A percentile compares a stretch with the other conserved stretches of the same genome.
These are phyloP conservation scores for Benthosema pterotum DNA, from an alignment of 2,797 vertebrate genomes.

Conservation along the genomic window DNA sequence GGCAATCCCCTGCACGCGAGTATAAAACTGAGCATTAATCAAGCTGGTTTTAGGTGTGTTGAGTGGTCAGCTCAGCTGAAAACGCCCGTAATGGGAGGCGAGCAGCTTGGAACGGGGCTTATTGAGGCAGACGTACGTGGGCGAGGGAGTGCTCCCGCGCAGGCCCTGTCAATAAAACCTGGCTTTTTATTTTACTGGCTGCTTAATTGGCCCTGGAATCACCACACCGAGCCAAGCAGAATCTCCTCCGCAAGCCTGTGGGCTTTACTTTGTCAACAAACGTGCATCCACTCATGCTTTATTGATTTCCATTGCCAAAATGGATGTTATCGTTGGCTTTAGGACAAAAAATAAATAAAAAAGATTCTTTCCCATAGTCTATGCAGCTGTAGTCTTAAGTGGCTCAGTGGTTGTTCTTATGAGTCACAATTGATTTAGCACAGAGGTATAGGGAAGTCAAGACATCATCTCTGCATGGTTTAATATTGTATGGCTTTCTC, in stretches of 20 bases:
- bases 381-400: neutral
- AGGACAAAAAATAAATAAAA: neutral
- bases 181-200: conserved; percentile 46
- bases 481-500: neutral
- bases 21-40: no score
- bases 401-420: no score
- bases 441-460: no score
- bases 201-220: conserved; percentile 52
- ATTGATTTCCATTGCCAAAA: conserved; percentile 11
- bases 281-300: neutral
- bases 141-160: conserved; percentile 1
- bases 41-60: no score
- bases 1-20: no score
- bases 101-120: conserved; percentile 4
- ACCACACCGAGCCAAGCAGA: conserved; percentile 12
- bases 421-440: no score
- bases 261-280: conserved; percentile 30
- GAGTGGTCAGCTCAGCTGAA: no score
- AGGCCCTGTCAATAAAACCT: conserved; percentile 38
- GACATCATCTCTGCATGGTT: conserved; percentile 12
- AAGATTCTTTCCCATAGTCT: neutral
- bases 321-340: neutral
- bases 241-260: conserved; percentile 9
- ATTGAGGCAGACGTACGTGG: neutral
- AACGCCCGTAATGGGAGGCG: neutral